These are phyloP conservation scores for Mus spretus DNA, from an alignment of 2,797 vertebrate species.

Conservation along the genomic window DNA sequence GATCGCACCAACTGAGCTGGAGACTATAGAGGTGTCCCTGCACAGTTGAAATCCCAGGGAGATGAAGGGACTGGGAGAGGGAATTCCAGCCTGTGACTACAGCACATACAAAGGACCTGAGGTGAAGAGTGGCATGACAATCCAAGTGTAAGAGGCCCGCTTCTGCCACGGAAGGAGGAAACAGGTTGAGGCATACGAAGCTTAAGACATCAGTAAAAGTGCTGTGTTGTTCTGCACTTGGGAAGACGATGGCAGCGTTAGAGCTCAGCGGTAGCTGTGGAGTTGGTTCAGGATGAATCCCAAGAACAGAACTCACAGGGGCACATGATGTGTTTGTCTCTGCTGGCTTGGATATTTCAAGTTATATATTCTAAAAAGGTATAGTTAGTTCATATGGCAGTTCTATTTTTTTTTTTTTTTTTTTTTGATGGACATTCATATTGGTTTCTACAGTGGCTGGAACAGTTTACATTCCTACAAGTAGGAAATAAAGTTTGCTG, in stretches of 20 bases:
- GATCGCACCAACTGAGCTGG: not conserved
- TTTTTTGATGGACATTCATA: not conserved
- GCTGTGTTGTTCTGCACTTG: fast-evolving
- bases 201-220: not conserved
- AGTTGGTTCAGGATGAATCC: not conserved
- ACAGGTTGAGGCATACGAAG: not conserved
- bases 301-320: not conserved
- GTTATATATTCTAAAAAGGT: not conserved
- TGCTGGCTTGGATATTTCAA: not conserved
- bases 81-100: not conserved
- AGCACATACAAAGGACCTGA: not conserved
- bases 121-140: not conserved
- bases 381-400: not conserved
- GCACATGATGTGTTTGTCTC: not conserved
- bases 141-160: not conserved
- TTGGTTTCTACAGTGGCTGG: not conserved
- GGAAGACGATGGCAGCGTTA: not conserved
- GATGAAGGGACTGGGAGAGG: not conserved
- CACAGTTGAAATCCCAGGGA: not conserved
- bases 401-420: not conserved
- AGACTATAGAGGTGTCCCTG: not conserved
- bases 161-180: not conserved
- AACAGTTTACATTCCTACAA: not conserved
- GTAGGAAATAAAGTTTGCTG: not conserved
- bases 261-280: not conserved